Evolutionary conservation across 2,797 vertebrate genomes (phyloP).

Genomic region (Botia kubotai): DNA sequence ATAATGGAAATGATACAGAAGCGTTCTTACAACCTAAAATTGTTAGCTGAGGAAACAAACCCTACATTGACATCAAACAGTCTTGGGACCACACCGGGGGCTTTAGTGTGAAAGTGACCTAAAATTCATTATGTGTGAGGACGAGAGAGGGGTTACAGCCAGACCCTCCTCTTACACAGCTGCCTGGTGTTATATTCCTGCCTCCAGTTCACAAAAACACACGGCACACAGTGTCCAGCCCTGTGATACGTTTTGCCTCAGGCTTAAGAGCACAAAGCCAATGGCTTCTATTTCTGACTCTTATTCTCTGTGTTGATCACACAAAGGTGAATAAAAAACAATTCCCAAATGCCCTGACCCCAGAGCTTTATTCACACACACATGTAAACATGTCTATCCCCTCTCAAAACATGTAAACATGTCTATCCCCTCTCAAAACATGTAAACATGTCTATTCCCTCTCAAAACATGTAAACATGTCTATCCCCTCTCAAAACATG

Average conservation of each 20-base stretch:
- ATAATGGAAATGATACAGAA: no score
- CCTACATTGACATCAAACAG: not conserved
- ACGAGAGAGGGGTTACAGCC: not conserved
- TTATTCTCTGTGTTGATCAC: not conserved
- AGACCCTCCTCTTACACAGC: constrained; percentile 2
- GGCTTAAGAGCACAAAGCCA: constrained; percentile 24
- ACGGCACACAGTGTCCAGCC: not conserved
- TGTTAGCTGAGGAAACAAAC: not conserved
- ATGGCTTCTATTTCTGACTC: constrained; percentile 10
- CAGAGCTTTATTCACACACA: constrained; percentile 15
- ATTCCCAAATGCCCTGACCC: not conserved
- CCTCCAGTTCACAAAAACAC: constrained; percentile 30
- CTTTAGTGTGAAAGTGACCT: not conserved
- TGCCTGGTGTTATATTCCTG: constrained; percentile 8
- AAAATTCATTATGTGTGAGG: constrained; percentile 5
- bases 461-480: not conserved
- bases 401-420: constrained; percentile 29
- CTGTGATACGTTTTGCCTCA: constrained; percentile 19
- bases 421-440: constrained; percentile 4
- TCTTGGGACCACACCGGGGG: not conserved
- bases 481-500: not conserved
- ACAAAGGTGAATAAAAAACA: not conserved
- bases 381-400: no score
- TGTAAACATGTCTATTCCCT: constrained; percentile 25
- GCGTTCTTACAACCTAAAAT: no score